These are phyloP conservation scores for Anolis carolinensis DNA, from an alignment of 2,113 vertebrate species.

Conservation along the genomic window DNA sequence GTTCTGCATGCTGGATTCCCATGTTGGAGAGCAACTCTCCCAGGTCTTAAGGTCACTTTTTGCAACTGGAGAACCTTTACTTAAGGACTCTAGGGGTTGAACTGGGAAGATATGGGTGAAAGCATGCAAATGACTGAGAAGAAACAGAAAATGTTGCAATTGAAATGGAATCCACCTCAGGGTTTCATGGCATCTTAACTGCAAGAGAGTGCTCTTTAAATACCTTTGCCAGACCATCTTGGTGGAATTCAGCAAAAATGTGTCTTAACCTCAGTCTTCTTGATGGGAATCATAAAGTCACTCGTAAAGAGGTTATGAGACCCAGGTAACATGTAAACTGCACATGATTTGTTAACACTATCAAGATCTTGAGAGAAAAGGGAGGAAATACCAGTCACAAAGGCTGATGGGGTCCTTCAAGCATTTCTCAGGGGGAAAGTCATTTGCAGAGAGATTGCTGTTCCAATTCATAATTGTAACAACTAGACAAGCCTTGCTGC, in stretches of 20 bases:
- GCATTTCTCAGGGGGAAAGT: not conserved
- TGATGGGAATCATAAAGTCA: constrained; percentile 6
- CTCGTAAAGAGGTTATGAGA: not conserved
- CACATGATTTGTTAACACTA: not conserved
- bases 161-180: not conserved
- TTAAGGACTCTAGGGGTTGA: not conserved
- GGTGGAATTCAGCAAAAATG: not conserved
- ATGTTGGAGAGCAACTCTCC: not conserved
- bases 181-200: not conserved
- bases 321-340: not conserved
- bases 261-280: not conserved
- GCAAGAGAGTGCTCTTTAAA: not conserved
- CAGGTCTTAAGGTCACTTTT: not conserved
- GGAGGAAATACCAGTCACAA: not conserved
- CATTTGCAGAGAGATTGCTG: not conserved
- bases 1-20: no score
- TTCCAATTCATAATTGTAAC: not conserved
- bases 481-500: not conserved
- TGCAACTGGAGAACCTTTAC: not conserved
- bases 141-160: not conserved
- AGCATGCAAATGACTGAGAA: not conserved
- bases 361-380: not conserved
- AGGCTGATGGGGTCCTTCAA: not conserved
- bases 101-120: not conserved
- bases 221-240: not conserved